Conservation (phyloP, 2,113 vertebrate species). For the Ammospiza caudacuta region DNA sequence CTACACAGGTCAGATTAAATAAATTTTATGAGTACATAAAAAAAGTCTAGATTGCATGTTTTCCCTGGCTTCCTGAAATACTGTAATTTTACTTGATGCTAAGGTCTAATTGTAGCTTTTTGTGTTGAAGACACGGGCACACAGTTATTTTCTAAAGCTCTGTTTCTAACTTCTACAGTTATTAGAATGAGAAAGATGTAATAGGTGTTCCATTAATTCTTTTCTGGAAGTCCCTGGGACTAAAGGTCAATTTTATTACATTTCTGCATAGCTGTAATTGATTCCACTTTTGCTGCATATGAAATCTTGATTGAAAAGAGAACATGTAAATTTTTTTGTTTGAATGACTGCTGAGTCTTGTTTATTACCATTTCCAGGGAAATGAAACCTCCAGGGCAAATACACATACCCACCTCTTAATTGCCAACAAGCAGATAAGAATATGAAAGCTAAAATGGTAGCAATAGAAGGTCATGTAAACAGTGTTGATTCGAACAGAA, state of each 20-base stretch:
- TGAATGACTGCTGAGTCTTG: background rate
- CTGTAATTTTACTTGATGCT: background rate
- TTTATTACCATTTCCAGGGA: background rate
- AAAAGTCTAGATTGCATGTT: background rate
- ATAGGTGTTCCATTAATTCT: background rate
- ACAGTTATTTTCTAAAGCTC: background rate
- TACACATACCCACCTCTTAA: background rate
- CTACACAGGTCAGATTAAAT: background rate
- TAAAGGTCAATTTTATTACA: background rate
- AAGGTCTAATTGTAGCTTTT: background rate
- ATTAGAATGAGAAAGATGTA: background rate
- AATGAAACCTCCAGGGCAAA: background rate
- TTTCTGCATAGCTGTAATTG: background rate
- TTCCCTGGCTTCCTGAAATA: background rate
- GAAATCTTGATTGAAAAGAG: background rate
- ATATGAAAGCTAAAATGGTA: background rate
- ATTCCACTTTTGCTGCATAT: background rate
- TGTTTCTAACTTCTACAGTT: background rate
- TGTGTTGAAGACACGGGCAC: fast-evolving
- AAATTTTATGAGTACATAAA: background rate
- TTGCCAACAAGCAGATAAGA: background rate
- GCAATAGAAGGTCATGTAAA: background rate
- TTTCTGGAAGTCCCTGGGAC: background rate
- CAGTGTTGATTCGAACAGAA: background rate
- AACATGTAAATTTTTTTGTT: background rate